A percentile compares a stretch with the other conserved stretches of the same genome.
phyloP scores from a whole-genome alignment of 2,113 vertebrate genomes.

The Megaleporinus macrocephalus region DNA sequence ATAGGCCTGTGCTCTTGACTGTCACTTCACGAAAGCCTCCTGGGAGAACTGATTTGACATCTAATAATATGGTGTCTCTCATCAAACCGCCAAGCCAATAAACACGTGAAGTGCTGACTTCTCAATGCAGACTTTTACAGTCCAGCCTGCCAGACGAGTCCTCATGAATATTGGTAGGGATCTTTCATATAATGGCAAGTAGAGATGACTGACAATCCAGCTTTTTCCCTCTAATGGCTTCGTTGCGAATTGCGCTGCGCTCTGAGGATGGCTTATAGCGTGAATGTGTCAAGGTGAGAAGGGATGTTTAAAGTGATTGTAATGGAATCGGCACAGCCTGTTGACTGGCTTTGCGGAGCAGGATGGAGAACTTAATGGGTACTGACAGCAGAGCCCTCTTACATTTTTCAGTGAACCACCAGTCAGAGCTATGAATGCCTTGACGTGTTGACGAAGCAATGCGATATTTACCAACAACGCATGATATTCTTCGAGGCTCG shows the following conservation, averaged over 20 bases:
- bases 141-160: slow-evolving; percentile 20
- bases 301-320: slow-evolving; percentile 62
- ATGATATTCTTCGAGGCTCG: neutral
- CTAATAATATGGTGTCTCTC: slow-evolving; percentile 43
- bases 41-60: slow-evolving; percentile 32
- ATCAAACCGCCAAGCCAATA: slow-evolving; percentile 44
- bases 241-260: neutral
- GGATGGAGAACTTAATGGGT: slow-evolving; percentile 62
- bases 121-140: slow-evolving; percentile 33
- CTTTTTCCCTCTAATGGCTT: slow-evolving; percentile 31
- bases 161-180: slow-evolving; percentile 34
- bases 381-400: slow-evolving; percentile 58
- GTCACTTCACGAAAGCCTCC: slow-evolving; percentile 18
- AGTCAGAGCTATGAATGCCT: slow-evolving; percentile 56
- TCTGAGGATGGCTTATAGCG: slow-evolving; percentile 3
- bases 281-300: slow-evolving; percentile 59
- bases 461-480: slow-evolving; percentile 55
- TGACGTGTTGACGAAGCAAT: slow-evolving; percentile 58
- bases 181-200: slow-evolving; percentile 32
- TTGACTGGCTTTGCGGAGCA: slow-evolving; percentile 58
- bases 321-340: slow-evolving; percentile 56
- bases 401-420: slow-evolving; percentile 66
- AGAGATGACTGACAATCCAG: slow-evolving; percentile 44
- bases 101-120: slow-evolving; percentile 31
- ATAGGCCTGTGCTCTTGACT: slow-evolving; percentile 25